A percentile compares a stretch with the other conserved stretches of the same genome.
Conservation (phyloP, 2,113 vertebrate genomes). For the Oostethus manadensis region DNA sequence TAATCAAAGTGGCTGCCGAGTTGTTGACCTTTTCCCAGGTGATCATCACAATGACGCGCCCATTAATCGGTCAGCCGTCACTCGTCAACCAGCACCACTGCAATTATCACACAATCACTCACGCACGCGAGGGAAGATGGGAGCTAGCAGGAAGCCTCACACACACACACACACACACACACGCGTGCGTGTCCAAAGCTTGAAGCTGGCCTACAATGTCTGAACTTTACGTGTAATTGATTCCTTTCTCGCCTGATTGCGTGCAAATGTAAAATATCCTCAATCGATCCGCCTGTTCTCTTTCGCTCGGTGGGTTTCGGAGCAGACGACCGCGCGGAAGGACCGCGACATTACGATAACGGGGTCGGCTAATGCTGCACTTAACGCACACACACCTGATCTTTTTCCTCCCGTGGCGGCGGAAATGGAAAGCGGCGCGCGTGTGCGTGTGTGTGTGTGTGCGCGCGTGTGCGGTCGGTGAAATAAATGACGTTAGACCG, state of each 20-base stretch:
- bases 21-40: conserved; percentile 77
- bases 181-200: background rate
- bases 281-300: conserved; percentile 61
- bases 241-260: conserved; percentile 19
- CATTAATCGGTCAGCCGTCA: conserved; percentile 72
- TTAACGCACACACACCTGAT: conserved; percentile 41
- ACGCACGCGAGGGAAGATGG: conserved; percentile 14
- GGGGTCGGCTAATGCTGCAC: conserved; percentile 56
- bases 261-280: conserved; percentile 42
- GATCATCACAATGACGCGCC: conserved; percentile 65
- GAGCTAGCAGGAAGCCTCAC: conserved; percentile 12
- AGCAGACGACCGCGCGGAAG: conserved; percentile 72
- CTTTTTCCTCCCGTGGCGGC: too few relatives aligned
- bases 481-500: too few relatives aligned
- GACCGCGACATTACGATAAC: conserved; percentile 72
- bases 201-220: conserved; percentile 14
- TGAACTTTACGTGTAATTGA: conserved; percentile 32
- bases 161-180: conserved; percentile 11
- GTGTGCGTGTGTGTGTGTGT: background rate
- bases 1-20: conserved; percentile 68
- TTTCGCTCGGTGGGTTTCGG: conserved; percentile 58
- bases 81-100: conserved; percentile 54
- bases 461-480: too few relatives aligned
- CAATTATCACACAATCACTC: conserved; percentile 55
- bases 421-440: background rate